These are phyloP conservation scores for Cercopithecus hamlyni DNA, from an alignment of 2,797 vertebrate genomes.

Conservation along the genomic window DNA sequence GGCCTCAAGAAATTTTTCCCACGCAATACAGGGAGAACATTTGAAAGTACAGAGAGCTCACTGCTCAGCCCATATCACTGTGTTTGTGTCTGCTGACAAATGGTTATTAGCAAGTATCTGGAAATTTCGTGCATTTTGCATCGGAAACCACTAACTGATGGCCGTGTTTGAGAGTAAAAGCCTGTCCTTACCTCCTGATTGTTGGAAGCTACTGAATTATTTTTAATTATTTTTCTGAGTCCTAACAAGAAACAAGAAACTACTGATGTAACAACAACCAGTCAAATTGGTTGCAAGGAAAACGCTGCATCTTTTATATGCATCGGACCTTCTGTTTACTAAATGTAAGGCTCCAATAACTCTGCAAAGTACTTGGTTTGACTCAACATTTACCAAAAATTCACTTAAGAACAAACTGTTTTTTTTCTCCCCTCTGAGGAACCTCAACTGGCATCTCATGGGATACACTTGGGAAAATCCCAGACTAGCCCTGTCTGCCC, in stretches of 20 bases:
- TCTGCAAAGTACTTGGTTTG: neutral
- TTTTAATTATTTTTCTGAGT: neutral
- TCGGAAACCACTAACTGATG: too few species aligned
- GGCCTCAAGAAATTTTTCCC: neutral
- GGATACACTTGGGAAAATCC: neutral
- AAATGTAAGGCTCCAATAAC: rapidly evolving
- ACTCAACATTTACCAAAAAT: neutral
- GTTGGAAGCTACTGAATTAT: neutral
- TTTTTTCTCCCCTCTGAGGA: rapidly evolving
- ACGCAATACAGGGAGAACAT: neutral
- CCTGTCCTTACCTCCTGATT: neutral
- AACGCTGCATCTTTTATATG: rapidly evolving
- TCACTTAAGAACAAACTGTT: neutral
- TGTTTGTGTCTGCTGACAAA: neutral
- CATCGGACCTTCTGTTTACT: rapidly evolving
- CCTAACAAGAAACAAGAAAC: neutral
- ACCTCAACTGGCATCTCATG: neutral
- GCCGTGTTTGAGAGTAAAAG: rapidly evolving
- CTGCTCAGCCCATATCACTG: rapidly evolving
- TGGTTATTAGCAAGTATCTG: neutral
- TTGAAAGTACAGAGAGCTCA: rapidly evolving
- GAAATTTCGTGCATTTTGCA: neutral
- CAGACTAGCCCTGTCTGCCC: neutral
- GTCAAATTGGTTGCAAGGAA: neutral
- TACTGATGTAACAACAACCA: neutral